Conservation (phyloP, 2,888 invertebrate species). For the Rhaphigaster nebulosa region DNA sequence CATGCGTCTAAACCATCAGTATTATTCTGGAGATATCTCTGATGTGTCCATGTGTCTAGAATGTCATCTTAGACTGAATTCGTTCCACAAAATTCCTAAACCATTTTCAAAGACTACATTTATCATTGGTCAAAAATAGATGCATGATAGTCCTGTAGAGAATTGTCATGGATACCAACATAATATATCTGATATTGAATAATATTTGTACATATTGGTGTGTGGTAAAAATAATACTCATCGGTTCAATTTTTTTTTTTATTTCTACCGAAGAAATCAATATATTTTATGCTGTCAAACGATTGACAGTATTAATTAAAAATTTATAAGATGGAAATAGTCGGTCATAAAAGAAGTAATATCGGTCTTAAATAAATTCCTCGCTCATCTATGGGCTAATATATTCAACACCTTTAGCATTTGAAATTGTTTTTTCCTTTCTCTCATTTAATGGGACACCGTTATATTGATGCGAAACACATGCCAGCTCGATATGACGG, state of each 20-base stretch:
- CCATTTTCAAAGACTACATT: neutral
- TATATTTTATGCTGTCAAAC: neutral
- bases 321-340: neutral
- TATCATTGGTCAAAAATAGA: neutral
- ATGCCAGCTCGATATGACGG: constrained; percentile 27
- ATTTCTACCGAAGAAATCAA: no score
- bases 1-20: no score
- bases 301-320: neutral
- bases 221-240: no score
- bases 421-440: neutral
- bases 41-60: neutral
- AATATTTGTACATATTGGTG: neutral
- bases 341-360: neutral
- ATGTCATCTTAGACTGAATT: neutral
- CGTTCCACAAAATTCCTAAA: neutral
- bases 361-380: neutral
- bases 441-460: neutral
- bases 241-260: no score
- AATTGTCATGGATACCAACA: neutral
- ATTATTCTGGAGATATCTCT: no score
- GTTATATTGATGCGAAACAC: constrained; percentile 39
- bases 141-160: neutral
- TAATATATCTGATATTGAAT: neutral
- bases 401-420: constrained; percentile 22
- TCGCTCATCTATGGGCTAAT: neutral